Conservation (phyloP, 2,888 invertebrate species). For the Eucriotettix oculatus region DNA sequence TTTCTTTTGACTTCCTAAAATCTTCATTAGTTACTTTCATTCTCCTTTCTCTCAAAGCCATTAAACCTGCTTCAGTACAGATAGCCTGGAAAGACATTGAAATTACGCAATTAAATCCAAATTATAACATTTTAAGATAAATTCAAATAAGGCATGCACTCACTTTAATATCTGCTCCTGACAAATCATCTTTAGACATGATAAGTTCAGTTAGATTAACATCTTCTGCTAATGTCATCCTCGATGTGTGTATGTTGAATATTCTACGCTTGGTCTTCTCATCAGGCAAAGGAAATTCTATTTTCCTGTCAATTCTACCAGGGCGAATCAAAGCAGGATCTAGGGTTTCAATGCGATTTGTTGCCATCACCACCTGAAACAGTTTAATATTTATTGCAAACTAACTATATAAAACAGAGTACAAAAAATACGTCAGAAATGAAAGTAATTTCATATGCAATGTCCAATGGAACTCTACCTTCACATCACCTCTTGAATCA, state of each 20-base stretch:
- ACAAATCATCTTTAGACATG: slow-evolving; percentile 98
- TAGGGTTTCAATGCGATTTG: slow-evolving; percentile 93
- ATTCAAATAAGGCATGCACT: slow-evolving; percentile 2
- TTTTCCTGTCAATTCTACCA: slow-evolving; percentile 97
- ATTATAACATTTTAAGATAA: slow-evolving; percentile 2
- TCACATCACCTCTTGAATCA: slow-evolving; percentile 91
- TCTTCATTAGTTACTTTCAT: slow-evolving; percentile 99
- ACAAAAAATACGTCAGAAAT: no score
- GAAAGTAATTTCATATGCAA: no score
- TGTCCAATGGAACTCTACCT: slow-evolving; percentile 45
- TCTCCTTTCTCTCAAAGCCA: slow-evolving; percentile 91
- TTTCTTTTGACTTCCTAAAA: slow-evolving; percentile 98
- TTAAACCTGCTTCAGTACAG: slow-evolving; percentile 96
- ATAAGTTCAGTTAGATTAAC: slow-evolving; percentile 94
- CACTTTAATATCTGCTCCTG: slow-evolving; percentile 90
- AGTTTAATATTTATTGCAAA: no score
- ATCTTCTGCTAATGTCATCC: slow-evolving; percentile 95
- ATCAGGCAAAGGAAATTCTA: slow-evolving; percentile 97
- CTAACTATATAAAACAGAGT: no score
- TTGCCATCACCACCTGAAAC: slow-evolving; percentile 82
- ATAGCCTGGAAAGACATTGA: slow-evolving; percentile 53
- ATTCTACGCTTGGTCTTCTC: slow-evolving; percentile 96
- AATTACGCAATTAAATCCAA: neutral
- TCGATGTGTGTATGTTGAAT: slow-evolving; percentile 95
- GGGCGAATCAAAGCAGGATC: slow-evolving; percentile 98